Evolutionary conservation across 2,797 vertebrate genomes (phyloP).

Genomic region (Acanthurus lineatus): DNA sequence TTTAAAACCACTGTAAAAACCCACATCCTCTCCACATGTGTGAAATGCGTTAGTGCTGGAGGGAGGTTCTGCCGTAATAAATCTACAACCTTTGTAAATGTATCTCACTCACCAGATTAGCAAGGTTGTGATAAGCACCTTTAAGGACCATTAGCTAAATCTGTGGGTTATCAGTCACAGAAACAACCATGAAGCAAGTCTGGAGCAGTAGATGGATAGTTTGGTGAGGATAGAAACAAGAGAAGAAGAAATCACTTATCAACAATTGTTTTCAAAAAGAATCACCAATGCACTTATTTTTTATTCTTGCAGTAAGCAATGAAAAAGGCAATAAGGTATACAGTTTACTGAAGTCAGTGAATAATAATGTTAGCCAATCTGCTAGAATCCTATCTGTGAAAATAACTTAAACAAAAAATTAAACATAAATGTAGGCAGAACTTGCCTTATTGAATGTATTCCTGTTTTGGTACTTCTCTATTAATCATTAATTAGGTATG

Average conservation of each 20-base stretch:
- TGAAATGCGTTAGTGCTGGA: slow-evolving; percentile 19
- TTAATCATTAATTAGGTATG: neutral
- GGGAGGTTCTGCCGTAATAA: slow-evolving; percentile 53
- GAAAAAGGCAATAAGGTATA: neutral
- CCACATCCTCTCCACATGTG: slow-evolving; percentile 25
- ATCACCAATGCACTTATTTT: slow-evolving; percentile 1
- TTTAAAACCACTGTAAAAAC: slow-evolving; percentile 58
- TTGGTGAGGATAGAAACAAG: neutral
- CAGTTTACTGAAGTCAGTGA: too few relatives aligned
- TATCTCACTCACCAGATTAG: slow-evolving; percentile 75
- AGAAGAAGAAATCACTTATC: neutral
- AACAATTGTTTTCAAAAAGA: neutral
- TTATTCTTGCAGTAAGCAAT: neutral
- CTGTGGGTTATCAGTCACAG: slow-evolving; percentile 60
- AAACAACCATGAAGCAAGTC: slow-evolving; percentile 6
- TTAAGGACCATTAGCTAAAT: slow-evolving; percentile 68
- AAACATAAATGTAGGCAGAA: neutral
- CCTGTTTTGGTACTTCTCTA: slow-evolving; percentile 3
- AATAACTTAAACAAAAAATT: neutral
- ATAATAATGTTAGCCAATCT: too few relatives aligned
- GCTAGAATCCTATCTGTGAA: neutral
- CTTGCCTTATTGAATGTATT: neutral
- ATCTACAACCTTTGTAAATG: slow-evolving; percentile 65
- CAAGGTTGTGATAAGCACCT: slow-evolving; percentile 70
- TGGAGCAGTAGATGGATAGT: neutral